phyloP scores from a whole-genome alignment of 1,140 invertebrate genomes.

The Drosophila auraria region DNA sequence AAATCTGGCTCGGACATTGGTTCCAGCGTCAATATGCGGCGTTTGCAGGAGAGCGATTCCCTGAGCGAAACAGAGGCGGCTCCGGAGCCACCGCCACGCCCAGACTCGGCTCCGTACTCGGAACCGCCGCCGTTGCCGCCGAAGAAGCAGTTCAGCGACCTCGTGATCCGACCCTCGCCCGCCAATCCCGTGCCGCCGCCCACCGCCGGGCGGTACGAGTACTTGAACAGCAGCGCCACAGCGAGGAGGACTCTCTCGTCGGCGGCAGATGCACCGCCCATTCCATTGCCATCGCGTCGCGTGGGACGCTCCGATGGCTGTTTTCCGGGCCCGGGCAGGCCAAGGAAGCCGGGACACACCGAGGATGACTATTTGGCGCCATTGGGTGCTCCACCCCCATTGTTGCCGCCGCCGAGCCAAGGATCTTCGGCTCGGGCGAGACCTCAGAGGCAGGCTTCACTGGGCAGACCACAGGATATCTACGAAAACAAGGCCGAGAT shows the following conservation, averaged over 20 bases:
- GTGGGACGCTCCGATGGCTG: slow-evolving; percentile 86
- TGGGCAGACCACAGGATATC: slow-evolving; percentile 71
- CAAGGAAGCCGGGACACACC: slow-evolving; percentile 85
- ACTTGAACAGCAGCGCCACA: slow-evolving; percentile 55
- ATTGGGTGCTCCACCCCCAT: slow-evolving; percentile 67
- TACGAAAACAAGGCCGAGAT: slow-evolving; percentile 83
- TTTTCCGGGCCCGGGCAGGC: slow-evolving; percentile 85
- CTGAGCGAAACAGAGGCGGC: slow-evolving; percentile 86
- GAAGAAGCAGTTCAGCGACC: slow-evolving; percentile 88
- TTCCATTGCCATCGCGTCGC: slow-evolving; percentile 88
- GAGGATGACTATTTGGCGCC: slow-evolving; percentile 89
- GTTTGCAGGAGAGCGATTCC: slow-evolving; percentile 84
- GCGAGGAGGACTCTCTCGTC: slow-evolving; percentile 32
- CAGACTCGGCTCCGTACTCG: slow-evolving; percentile 85
- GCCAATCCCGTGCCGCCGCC: slow-evolving; percentile 33
- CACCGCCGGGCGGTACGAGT: slow-evolving; percentile 67
- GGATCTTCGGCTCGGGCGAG: slow-evolving; percentile 55
- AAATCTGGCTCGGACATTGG: slow-evolving; percentile 71
- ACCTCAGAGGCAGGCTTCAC: slow-evolving; percentile 65
- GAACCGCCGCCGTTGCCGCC: slow-evolving; percentile 94
- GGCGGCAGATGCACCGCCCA: slow-evolving; percentile 86
- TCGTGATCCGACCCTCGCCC: slow-evolving; percentile 82
- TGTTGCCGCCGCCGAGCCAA: slow-evolving; percentile 74
- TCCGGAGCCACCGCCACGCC: slow-evolving; percentile 90
- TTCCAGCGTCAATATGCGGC: slow-evolving; percentile 83